Evolutionary conservation across 2,888 invertebrate genomes (phyloP).

Genomic region (Drosophila basisetae): DNA sequence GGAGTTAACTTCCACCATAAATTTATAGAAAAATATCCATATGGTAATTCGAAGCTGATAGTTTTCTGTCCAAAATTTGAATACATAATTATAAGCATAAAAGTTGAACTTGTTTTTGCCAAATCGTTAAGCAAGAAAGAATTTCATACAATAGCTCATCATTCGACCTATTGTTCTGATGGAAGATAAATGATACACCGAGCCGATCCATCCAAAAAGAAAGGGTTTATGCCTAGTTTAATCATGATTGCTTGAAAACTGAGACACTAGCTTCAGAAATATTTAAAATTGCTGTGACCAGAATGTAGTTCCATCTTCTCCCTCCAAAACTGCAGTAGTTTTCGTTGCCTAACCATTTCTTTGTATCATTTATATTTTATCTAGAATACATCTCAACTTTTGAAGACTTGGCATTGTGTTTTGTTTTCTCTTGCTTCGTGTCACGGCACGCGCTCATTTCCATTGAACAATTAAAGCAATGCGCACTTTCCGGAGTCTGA

Average conservation of each 20-base stretch:
- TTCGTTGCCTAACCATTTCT: too few species aligned
- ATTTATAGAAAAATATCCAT: neutral
- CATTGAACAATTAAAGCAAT: neutral
- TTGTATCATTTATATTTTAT: neutral
- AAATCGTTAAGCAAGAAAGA: too few species aligned
- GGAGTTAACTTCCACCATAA: neutral
- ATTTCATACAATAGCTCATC: too few species aligned
- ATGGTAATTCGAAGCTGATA: neutral
- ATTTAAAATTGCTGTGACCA: neutral
- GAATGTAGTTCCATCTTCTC: neutral
- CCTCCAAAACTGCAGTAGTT: neutral
- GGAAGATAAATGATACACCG: neutral
- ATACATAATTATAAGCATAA: too few species aligned
- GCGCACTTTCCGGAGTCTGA: conserved; percentile 22
- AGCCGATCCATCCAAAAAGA: neutral
- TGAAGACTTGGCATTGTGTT: neutral
- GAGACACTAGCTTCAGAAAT: neutral
- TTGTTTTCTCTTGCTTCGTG: neutral
- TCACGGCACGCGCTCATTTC: conserved; percentile 13
- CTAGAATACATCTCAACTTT: neutral
- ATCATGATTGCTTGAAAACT: neutral
- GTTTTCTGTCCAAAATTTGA: too few species aligned
- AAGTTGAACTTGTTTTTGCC: too few species aligned
- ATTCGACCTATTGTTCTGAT: neutral
- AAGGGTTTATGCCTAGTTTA: neutral